phyloP scores from a whole-genome alignment of 2,797 vertebrate genomes.

The Thamnophis elegans region DNA sequence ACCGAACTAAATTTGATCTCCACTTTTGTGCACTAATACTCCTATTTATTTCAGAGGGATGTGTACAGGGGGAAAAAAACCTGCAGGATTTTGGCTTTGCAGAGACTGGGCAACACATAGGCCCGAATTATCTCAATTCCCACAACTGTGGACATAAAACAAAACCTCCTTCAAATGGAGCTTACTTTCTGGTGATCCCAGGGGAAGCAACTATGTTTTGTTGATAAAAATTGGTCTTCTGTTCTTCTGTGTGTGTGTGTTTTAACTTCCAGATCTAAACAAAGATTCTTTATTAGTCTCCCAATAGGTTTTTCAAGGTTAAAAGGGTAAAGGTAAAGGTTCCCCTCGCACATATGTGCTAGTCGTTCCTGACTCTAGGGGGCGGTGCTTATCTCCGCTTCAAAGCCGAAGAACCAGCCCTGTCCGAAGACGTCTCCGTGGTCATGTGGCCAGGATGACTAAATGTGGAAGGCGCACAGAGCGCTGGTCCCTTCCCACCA shows the following conservation, averaged over 20 bases:
- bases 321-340: too few relatives aligned
- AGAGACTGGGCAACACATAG: constrained; percentile 10
- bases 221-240: background rate
- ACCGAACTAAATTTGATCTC: background rate
- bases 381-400: too few relatives aligned
- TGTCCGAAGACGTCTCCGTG: too few relatives aligned
- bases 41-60: background rate
- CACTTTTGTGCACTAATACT: background rate
- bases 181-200: background rate
- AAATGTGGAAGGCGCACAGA: too few relatives aligned
- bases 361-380: too few relatives aligned
- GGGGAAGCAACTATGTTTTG: background rate
- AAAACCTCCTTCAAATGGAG: background rate
- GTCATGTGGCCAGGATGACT: too few relatives aligned
- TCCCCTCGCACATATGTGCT: too few relatives aligned
- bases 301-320: background rate
- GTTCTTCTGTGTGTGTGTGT: background rate
- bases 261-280: background rate
- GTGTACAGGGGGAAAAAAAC: background rate
- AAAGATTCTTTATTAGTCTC: background rate
- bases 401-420: too few relatives aligned
- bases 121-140: constrained; percentile 50
- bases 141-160: background rate
- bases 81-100: background rate
- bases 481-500: too few relatives aligned